phyloP scores from a whole-genome alignment of 2,797 vertebrate genomes.

The Tamandua tetradactyla region DNA sequence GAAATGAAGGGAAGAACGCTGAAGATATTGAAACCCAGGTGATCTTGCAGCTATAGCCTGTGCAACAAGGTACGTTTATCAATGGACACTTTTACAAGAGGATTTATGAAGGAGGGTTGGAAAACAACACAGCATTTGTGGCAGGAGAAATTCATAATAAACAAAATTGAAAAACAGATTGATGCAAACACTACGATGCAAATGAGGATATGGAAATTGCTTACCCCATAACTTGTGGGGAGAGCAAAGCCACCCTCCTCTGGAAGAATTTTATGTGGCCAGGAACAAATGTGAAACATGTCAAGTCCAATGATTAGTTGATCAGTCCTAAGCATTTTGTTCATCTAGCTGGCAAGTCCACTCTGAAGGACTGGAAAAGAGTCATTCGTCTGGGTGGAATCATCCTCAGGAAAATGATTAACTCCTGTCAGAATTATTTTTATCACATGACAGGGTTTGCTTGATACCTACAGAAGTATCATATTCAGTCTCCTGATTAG shows the following conservation, averaged over 20 bases:
- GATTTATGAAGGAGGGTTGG: constrained; percentile 88
- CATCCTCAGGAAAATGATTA: constrained; percentile 99
- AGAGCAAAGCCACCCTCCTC: constrained; percentile 95
- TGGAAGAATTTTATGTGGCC: constrained; percentile 99
- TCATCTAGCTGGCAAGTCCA: constrained; percentile 95
- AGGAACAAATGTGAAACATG: constrained; percentile 98
- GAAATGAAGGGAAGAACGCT: constrained; percentile 89
- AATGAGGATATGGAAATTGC: constrained; percentile 93
- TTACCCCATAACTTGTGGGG: constrained; percentile 97
- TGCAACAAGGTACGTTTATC: constrained; percentile 90
- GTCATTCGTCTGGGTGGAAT: constrained; percentile 95
- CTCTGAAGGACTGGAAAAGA: constrained; percentile 97
- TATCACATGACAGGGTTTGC: constrained; percentile 95
- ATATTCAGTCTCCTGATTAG: constrained; percentile 95
- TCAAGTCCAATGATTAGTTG: constrained; percentile 96
- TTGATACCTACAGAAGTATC: constrained; percentile 96
- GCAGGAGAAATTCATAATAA: constrained; percentile 91
- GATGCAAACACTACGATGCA: constrained; percentile 86
- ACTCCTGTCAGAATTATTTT: constrained; percentile 96
- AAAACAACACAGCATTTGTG: constrained; percentile 89
- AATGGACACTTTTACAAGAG: constrained; percentile 84
- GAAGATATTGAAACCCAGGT: constrained; percentile 94
- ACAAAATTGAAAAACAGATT: constrained; percentile 88
- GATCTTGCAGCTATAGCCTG: constrained; percentile 93
- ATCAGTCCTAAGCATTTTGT: constrained; percentile 98